Evolutionary conservation across 2,888 invertebrate species (phyloP).

Genomic region (Magallana nippona): DNA sequence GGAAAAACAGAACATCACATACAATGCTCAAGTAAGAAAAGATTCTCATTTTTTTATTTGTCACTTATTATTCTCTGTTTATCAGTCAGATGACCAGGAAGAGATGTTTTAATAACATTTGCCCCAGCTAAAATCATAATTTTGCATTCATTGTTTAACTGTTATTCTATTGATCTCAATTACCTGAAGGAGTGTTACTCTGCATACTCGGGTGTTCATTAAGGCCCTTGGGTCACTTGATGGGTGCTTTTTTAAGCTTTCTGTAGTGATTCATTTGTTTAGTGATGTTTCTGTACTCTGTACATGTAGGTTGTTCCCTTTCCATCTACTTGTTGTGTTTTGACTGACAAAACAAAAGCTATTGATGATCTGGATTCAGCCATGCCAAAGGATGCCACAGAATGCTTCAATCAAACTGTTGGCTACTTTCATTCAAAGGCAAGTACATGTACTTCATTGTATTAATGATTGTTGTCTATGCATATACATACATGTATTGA

Average conservation of each 20-base stretch:
- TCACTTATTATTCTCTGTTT: background rate
- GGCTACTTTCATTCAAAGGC: background rate
- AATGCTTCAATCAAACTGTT: constrained; percentile 38
- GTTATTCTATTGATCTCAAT: no score
- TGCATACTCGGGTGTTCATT: no score
- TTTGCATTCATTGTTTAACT: no score
- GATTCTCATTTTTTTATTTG: background rate
- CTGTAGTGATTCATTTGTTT: no score
- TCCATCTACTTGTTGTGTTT: constrained; percentile 69
- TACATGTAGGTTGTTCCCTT: constrained; percentile 30
- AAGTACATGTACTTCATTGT: background rate
- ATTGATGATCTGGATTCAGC: constrained; percentile 65
- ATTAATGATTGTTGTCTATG: no score
- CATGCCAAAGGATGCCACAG: constrained; percentile 74
- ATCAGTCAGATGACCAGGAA: no score
- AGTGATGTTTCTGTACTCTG: background rate
- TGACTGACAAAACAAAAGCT: constrained; percentile 67
- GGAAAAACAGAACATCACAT: constrained; percentile 64
- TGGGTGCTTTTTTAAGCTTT: no score
- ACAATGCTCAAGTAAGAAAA: background rate
- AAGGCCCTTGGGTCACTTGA: no score
- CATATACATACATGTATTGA: no score
- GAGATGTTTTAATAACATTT: no score
- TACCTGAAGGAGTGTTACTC: no score
- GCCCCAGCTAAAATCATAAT: no score